Percentiles rank a stretch among this genome's conserved stretches.
Evolutionary conservation across 1,140 invertebrate species (phyloP).

Genomic region (Drosophila busckii): DNA sequence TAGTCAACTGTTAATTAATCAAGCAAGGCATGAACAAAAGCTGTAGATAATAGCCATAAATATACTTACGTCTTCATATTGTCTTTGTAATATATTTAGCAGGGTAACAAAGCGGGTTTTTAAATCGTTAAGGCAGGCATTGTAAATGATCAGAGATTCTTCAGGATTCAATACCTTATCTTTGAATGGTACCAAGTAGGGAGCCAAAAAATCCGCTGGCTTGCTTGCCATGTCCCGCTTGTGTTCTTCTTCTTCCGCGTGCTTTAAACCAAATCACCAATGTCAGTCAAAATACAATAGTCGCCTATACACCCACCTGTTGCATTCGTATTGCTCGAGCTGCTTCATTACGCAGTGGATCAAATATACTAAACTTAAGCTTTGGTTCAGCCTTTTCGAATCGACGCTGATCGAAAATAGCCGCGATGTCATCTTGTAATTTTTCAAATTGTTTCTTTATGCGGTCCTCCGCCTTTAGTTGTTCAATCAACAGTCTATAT

Average conservation of each 20-base stretch:
- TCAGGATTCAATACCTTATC: constrained; percentile 63
- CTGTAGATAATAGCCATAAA: background rate
- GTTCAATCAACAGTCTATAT: constrained; percentile 80
- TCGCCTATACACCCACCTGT: constrained; percentile 24
- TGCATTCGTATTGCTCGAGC: constrained; percentile 65
- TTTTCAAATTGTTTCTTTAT: constrained; percentile 75
- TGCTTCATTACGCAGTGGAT: constrained; percentile 81
- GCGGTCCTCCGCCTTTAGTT: constrained; percentile 80
- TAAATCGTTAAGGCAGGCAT: constrained; percentile 81
- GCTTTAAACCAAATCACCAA: constrained; percentile 51
- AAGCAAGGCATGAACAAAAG: background rate
- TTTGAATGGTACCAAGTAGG: constrained; percentile 81
- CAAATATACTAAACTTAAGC: constrained; percentile 80
- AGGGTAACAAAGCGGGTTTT: constrained; percentile 80
- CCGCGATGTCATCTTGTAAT: constrained; percentile 80
- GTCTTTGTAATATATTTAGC: constrained; percentile 80
- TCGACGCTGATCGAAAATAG: constrained; percentile 79
- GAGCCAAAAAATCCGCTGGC: constrained; percentile 81
- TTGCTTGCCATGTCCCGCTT: constrained; percentile 67
- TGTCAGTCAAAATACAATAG: background rate
- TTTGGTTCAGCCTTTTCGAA: constrained; percentile 79
- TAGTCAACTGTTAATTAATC: constrained; percentile 46
- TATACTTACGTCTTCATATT: constrained; percentile 79
- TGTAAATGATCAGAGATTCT: constrained; percentile 77
- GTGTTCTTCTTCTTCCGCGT: constrained; percentile 68